Conservation (phyloP, 2,797 vertebrate species). For the Characodon lateralis region DNA sequence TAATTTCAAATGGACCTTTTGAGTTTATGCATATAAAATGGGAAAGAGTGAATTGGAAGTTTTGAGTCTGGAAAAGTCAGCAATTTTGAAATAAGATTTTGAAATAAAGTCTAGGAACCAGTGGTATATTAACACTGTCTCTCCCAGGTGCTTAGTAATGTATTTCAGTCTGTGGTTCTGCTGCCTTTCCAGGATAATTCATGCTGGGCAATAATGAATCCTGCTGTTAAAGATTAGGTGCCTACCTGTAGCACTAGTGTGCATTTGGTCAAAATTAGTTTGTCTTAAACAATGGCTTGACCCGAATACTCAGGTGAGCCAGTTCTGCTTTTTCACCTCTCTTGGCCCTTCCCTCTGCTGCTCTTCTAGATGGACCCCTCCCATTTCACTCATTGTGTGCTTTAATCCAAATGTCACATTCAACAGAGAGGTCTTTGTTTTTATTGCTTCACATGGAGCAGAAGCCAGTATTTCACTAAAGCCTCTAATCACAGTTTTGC, state of each 20-base stretch:
- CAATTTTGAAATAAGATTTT: too few relatives aligned
- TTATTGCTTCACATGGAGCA: conserved; percentile 24
- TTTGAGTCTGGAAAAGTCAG: too few relatives aligned
- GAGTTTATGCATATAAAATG: too few relatives aligned
- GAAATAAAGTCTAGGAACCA: too few relatives aligned
- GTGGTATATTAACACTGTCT: too few relatives aligned
- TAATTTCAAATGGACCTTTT: too few relatives aligned
- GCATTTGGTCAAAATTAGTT: not conserved
- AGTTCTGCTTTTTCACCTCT: not conserved
- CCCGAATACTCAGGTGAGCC: not conserved
- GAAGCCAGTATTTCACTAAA: conserved; percentile 30
- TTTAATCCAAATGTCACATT: conserved; percentile 11
- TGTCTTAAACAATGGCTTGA: not conserved
- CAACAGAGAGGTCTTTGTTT: conserved; percentile 40
- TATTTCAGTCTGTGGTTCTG: not conserved
- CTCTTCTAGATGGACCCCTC: not conserved
- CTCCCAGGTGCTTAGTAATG: not conserved
- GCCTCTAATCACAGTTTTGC: conserved; percentile 11
- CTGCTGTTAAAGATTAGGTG: not conserved
- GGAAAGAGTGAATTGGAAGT: too few relatives aligned
- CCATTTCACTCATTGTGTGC: not conserved
- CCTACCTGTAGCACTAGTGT: not conserved
- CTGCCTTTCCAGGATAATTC: not conserved
- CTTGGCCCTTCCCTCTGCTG: not conserved
- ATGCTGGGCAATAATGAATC: not conserved